These are phyloP conservation scores for Grus americana DNA, from an alignment of 2,113 vertebrate species.

Conservation along the genomic window DNA sequence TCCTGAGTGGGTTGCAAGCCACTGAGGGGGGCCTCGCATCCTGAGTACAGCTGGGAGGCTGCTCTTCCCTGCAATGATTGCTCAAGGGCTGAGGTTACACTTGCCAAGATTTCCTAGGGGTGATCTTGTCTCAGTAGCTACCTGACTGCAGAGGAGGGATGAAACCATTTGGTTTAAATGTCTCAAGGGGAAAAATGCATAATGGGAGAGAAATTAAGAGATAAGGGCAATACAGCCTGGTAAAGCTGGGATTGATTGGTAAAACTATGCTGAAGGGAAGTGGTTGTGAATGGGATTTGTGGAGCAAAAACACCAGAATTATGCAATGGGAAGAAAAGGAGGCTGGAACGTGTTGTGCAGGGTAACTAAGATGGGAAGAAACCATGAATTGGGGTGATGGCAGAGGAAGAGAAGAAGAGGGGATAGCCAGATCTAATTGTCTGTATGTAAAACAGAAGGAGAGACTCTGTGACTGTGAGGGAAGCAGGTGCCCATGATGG, in stretches of 20 bases:
- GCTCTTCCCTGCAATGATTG: background rate
- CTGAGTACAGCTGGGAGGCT: background rate
- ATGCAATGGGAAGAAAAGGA: background rate
- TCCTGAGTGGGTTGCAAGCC: background rate
- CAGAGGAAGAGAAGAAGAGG: background rate
- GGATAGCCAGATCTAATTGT: background rate
- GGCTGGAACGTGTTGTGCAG: background rate
- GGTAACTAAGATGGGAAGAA: background rate
- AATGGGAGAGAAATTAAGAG: background rate
- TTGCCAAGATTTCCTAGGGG: no score
- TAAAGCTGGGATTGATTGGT: background rate
- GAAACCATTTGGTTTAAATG: background rate
- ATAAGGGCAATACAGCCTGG: no score
- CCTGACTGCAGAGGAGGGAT: background rate
- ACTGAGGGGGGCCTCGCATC: fast-evolving
- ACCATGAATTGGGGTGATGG: background rate
- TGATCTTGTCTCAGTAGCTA: background rate
- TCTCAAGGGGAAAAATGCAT: background rate
- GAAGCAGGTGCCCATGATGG: background rate
- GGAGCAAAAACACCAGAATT: background rate
- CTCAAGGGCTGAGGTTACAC: background rate
- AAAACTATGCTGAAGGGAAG: background rate
- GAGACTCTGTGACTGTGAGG: background rate
- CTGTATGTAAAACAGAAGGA: background rate
- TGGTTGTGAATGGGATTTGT: background rate